Percentiles rank a stretch among this genome's conserved stretches.
These are phyloP conservation scores for Pseudopleuronectes americanus DNA, from an alignment of 2,797 vertebrate genomes.

Conservation along the genomic window DNA sequence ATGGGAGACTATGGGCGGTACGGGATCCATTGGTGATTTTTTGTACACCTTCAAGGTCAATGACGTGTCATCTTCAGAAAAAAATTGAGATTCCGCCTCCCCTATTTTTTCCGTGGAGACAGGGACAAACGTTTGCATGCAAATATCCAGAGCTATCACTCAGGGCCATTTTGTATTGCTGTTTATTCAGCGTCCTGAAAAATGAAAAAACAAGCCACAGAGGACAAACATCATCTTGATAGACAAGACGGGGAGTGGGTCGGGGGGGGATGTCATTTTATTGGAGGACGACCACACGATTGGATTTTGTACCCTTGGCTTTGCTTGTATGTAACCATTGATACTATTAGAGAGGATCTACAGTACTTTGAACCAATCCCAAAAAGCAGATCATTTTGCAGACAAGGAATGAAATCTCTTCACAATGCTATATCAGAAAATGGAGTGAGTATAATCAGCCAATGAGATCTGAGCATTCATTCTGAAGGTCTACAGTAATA, in stretches of 20 bases:
- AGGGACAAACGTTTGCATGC: constrained; percentile 46
- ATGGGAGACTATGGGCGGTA: constrained; percentile 12
- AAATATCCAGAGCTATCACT: constrained; percentile 52
- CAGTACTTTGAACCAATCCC: not conserved
- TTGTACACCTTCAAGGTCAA: constrained; percentile 66
- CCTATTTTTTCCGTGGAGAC: constrained; percentile 36
- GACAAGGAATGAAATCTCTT: constrained; percentile 6
- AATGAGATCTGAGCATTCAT: constrained; percentile 32
- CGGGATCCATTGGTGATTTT: constrained; percentile 51
- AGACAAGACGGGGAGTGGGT: not conserved
- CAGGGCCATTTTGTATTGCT: constrained; percentile 15
- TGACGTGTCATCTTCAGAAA: constrained; percentile 57
- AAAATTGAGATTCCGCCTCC: constrained; percentile 37
- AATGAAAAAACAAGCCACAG: constrained; percentile 30
- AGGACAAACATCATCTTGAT: constrained; percentile 45
- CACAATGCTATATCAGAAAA: constrained; percentile 31
- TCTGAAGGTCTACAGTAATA: constrained; percentile 55
- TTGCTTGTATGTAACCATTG: not conserved
- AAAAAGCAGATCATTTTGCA: constrained; percentile 6
- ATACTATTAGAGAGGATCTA: not conserved
- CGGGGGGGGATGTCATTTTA: not conserved
- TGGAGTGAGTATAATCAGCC: constrained; percentile 13
- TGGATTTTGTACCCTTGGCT: constrained; percentile 6
- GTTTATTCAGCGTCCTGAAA: constrained; percentile 34
- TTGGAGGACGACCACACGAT: not conserved